phyloP scores from a whole-genome alignment of 2,113 vertebrate genomes.

The Lasiurus cinereus region DNA sequence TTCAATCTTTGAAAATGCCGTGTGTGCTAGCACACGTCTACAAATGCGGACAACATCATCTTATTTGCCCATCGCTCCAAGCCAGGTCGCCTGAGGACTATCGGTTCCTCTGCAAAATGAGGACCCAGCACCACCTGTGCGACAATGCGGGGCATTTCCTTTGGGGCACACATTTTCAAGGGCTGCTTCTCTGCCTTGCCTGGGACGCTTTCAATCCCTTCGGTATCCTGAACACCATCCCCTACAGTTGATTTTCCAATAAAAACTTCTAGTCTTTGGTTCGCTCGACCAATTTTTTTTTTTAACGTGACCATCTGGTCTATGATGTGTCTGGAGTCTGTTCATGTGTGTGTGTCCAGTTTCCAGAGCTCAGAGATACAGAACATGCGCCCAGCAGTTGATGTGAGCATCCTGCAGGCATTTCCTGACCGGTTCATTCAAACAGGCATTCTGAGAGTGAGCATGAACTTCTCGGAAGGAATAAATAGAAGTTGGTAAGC shows the following conservation, averaged over 20 bases:
- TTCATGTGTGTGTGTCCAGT: background rate
- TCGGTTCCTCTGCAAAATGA: constrained; percentile 59
- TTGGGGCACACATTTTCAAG: constrained; percentile 47
- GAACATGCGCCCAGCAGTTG: background rate
- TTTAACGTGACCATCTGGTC: background rate
- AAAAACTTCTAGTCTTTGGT: constrained; percentile 9
- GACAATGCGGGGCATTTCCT: constrained; percentile 39
- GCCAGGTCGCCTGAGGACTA: constrained; percentile 66
- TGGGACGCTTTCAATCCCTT: background rate
- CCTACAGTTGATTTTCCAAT: constrained; percentile 33
- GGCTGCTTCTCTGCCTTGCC: background rate
- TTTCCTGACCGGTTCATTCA: constrained; percentile 62
- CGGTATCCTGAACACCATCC: background rate
- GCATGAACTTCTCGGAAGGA: constrained; percentile 33
- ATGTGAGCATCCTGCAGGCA: constrained; percentile 63
- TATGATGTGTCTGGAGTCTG: background rate
- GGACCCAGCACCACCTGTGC: constrained; percentile 42
- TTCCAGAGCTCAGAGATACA: background rate
- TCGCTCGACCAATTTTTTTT: constrained; percentile 36
- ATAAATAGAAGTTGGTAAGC: background rate
- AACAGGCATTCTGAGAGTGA: constrained; percentile 3
- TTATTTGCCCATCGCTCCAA: constrained; percentile 47
- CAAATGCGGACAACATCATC: constrained; percentile 62
- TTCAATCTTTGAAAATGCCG: constrained; percentile 54
- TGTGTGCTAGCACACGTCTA: constrained; percentile 53